These are phyloP conservation scores for Enteromius thamalakanensis DNA, from an alignment of 2,797 vertebrate genomes.

Conservation along the genomic window DNA sequence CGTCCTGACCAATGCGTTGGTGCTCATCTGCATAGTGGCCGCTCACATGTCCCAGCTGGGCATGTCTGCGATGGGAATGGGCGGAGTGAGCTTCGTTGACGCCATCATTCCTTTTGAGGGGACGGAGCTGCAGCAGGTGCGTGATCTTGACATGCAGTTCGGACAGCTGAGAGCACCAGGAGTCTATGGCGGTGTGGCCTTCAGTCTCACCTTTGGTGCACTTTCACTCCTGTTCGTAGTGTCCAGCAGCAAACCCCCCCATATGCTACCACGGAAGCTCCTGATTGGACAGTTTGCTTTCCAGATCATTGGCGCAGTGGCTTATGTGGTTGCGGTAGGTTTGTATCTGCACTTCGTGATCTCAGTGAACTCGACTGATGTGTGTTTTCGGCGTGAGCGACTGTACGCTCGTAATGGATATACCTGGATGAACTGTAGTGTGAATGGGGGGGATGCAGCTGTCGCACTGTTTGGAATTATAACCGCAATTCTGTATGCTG, in stretches of 20 bases:
- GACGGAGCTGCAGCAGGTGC: conserved; percentile 80
- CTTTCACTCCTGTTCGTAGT: conserved; percentile 85
- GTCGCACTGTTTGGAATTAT: conserved; percentile 88
- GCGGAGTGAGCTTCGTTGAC: conserved; percentile 76
- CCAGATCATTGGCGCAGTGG: conserved; percentile 74
- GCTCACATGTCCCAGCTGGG: conserved; percentile 81
- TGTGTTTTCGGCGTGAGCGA: conserved; percentile 81
- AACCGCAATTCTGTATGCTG: conserved; percentile 82
- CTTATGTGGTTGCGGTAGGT: conserved; percentile 81
- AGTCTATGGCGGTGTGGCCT: conserved; percentile 82
- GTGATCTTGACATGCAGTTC: conserved; percentile 86
- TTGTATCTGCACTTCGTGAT: conserved; percentile 88
- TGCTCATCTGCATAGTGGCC: conserved; percentile 84
- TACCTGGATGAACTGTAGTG: conserved; percentile 91
- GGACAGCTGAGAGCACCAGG: conserved; percentile 88
- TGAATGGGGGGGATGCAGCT: conserved; percentile 86
- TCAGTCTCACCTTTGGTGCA: conserved; percentile 75
- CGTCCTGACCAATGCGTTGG: conserved; percentile 80
- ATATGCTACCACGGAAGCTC: conserved; percentile 71
- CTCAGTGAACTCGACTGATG: conserved; percentile 84
- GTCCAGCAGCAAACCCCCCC: conserved; percentile 78
- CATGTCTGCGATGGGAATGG: conserved; percentile 74
- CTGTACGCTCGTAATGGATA: conserved; percentile 87
- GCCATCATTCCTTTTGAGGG: conserved; percentile 84
- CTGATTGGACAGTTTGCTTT: conserved; percentile 81